Evolutionary conservation across 2,888 invertebrate species (phyloP).

Genomic region (Cheilosia vernalis): DNA sequence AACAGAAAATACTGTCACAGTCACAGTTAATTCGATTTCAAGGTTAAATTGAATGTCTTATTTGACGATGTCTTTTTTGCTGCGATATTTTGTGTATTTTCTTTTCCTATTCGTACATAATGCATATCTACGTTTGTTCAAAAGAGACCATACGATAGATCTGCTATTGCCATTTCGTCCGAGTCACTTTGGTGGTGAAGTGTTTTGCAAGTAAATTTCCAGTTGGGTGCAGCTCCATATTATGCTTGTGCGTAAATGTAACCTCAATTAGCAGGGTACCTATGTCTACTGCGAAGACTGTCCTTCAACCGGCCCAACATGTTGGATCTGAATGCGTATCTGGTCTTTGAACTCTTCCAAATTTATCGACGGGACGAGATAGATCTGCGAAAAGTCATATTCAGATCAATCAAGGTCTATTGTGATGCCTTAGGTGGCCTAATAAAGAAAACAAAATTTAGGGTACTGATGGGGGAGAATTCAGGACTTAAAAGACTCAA

Average conservation of each 20-base stretch:
- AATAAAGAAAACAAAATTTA: too few relatives aligned
- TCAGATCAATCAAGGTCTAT: too few relatives aligned
- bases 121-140: not conserved
- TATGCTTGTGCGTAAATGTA: not conserved
- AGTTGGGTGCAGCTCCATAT: not conserved
- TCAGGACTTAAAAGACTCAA: too few relatives aligned
- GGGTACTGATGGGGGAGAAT: too few relatives aligned
- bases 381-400: too few relatives aligned
- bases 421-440: too few relatives aligned
- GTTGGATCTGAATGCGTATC: too few relatives aligned
- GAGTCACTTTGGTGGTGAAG: constrained; percentile 17
- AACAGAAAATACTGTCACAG: constrained; percentile 26
- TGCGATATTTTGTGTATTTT: constrained; percentile 22
- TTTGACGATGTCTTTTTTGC: constrained; percentile 28
- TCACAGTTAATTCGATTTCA: constrained; percentile 60
- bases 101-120: not conserved
- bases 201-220: not conserved
- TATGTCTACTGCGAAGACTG: not conserved
- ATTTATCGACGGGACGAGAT: too few relatives aligned
- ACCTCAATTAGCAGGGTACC: not conserved
- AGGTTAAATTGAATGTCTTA: constrained; percentile 54
- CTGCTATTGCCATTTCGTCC: not conserved
- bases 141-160: constrained; percentile 3
- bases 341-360: too few relatives aligned
- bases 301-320: not conserved